Percentiles rank a stretch among this genome's conserved stretches.
Conservation (phyloP, 2,888 invertebrate genomes). For the Lymantria monacha region DNA sequence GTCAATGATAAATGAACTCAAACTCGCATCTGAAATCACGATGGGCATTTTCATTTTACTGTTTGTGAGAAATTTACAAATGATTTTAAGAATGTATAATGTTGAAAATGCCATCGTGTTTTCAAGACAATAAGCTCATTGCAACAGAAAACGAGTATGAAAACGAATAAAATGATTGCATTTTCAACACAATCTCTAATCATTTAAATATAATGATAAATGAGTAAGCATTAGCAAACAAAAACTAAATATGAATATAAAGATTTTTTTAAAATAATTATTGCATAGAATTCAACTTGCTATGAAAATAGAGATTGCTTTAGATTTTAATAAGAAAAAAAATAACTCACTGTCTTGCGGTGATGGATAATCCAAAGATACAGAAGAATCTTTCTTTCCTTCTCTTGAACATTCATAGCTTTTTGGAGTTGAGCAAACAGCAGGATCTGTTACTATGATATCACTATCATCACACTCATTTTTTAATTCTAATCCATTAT, state of each 20-base stretch:
- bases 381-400: constrained; percentile 54
- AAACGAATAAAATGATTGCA: constrained; percentile 74
- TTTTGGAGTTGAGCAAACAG: constrained; percentile 65
- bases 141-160: constrained; percentile 68
- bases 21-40: constrained; percentile 81
- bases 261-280: neutral
- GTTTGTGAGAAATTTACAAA: constrained; percentile 33
- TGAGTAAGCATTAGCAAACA: constrained; percentile 49
- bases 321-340: constrained; percentile 6
- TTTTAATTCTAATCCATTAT: constrained; percentile 61
- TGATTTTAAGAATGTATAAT: constrained; percentile 43
- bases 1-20: constrained; percentile 76
- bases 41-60: constrained; percentile 77
- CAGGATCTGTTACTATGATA: constrained; percentile 71
- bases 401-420: constrained; percentile 60
- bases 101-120: constrained; percentile 83
- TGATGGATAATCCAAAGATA: constrained; percentile 63
- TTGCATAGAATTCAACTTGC: neutral
- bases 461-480: constrained; percentile 76
- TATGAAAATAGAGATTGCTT: constrained; percentile 13
- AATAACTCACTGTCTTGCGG: constrained; percentile 76
- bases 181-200: constrained; percentile 78
- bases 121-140: constrained; percentile 65
- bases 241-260: constrained; percentile 14
- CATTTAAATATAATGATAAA: constrained; percentile 34